Base-by-base conservation (phyloP, 2,113 vertebrate species). In the Anoplopoma fimbria region DNA sequence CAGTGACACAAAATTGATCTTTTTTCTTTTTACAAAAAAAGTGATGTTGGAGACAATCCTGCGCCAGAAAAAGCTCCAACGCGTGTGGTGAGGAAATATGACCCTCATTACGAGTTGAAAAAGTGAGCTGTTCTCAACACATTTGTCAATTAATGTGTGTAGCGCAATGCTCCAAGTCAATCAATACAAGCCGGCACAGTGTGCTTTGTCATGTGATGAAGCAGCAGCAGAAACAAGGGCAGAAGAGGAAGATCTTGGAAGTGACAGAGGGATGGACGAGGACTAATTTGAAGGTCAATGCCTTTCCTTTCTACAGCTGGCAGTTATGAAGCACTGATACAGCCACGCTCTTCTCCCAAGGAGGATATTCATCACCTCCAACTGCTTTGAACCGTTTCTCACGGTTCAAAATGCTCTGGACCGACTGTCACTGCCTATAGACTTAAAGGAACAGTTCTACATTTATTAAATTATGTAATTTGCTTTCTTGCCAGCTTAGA, bases 261-360 rank as follows among this genome's bases (percentile, higher is more conserved):
- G 67, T 71, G 55, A 45, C 57, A 58, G 70, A 64, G 10, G n/a
- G n/a, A 51, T 76, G 71, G 47, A 60, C 80, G 38, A n/a, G 55
- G 23, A 61, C 45, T 55, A 25, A 49, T 34, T 23, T 38, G 4
- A 61, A 29, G 55, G 31, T 61, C 69, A 34, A 0, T 6, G 60
- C 3, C n/a, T 38, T 33, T 14, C 38, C 9, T 62, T 57, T 29
- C n/a, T 51, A 0, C 17, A 38, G 31, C 1, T 6, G 23, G 31
- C 60, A 4, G 42, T 38, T 25, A 15, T 34, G 7, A 15, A 70
- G 57, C 29, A 4, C 27, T n/a, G 55, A 33, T 2, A 8, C 42
- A 34, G 49, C 31, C n/a, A 13, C 19, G 33, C n/a, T 33, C 29
- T 4, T 34, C 36, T 57, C 47, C 53, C 31, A 9, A 29, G 38